phyloP scores from a whole-genome alignment of 1,140 invertebrate genomes.

The Lethrus apterus region DNA sequence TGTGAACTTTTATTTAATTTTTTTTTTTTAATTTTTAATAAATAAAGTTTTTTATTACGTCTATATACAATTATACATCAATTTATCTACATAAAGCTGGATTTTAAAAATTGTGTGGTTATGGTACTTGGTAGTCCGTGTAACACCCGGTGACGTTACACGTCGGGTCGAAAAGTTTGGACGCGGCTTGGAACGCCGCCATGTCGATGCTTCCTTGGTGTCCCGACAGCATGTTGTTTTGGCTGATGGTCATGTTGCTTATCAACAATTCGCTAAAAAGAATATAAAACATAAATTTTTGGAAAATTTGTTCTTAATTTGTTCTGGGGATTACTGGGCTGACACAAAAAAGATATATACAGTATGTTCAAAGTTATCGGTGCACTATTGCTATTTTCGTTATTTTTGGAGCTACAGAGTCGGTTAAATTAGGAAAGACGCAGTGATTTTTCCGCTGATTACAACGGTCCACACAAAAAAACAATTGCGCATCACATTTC shows the following conservation, averaged over 20 bases:
- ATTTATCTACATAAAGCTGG: too few relatives aligned
- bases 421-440: background rate
- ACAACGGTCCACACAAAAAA: too few relatives aligned
- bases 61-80: too few relatives aligned
- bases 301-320: background rate
- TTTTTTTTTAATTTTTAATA: too few relatives aligned
- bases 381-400: background rate
- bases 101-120: too few relatives aligned
- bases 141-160: constrained; percentile 34
- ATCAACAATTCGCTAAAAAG: constrained; percentile 35
- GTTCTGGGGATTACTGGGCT: background rate
- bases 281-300: constrained; percentile 16
- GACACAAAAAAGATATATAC: background rate
- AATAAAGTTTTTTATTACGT: too few relatives aligned
- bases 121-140: constrained; percentile 29
- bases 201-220: constrained; percentile 36
- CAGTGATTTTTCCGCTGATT: too few relatives aligned
- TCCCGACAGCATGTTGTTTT: constrained; percentile 20
- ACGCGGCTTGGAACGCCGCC: constrained; percentile 37
- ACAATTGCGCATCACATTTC: too few relatives aligned
- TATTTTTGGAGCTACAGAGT: too few relatives aligned
- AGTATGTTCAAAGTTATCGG: background rate
- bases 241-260: constrained; percentile 25
- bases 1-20: too few relatives aligned
- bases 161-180: constrained; percentile 36